Evolutionary conservation across 2,888 invertebrate species (phyloP).

Genomic region (Ectropis crepuscularia): DNA sequence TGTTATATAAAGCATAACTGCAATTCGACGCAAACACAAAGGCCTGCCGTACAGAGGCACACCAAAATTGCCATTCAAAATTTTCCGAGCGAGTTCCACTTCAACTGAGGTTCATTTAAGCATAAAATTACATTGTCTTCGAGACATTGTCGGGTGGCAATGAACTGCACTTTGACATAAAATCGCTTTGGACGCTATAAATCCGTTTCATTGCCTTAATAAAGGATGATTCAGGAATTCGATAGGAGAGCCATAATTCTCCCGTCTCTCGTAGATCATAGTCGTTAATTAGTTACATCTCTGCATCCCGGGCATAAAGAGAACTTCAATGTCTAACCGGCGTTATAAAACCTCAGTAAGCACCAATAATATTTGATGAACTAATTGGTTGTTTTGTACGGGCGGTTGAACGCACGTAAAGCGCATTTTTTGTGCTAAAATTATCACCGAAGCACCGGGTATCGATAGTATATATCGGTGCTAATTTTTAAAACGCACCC

Average conservation of each 20-base stretch:
- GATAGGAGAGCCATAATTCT: conserved; percentile 74
- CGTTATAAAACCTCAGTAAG: conserved; percentile 25
- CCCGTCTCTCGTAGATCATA: conserved; percentile 64
- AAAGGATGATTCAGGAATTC: conserved; percentile 78
- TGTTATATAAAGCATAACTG: conserved; percentile 80
- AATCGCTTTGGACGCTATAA: conserved; percentile 80
- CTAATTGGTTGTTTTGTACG: conserved; percentile 37
- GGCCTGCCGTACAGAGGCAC: conserved; percentile 65
- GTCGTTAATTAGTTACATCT: conserved; percentile 64
- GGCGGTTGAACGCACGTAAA: conserved; percentile 17
- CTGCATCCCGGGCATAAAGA: conserved; percentile 32
- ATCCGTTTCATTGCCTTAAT: conserved; percentile 82
- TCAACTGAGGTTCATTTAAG: conserved; percentile 78
- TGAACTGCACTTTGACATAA: conserved; percentile 85
- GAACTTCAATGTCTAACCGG: conserved; percentile 20
- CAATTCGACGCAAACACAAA: conserved; percentile 76
- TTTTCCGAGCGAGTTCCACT: conserved; percentile 81
- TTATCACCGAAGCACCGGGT: conserved; percentile 19
- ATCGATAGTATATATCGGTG: conserved; percentile 36
- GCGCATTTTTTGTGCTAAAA: conserved; percentile 18
- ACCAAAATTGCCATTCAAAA: conserved; percentile 80
- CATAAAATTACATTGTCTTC: conserved; percentile 84
- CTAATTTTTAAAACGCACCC: conserved; percentile 52
- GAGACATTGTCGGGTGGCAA: conserved; percentile 81
- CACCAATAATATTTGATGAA: conserved; percentile 37